These are phyloP conservation scores for Pachliopta kotzebuea DNA, from an alignment of 2,888 invertebrate species.

Conservation along the genomic window DNA sequence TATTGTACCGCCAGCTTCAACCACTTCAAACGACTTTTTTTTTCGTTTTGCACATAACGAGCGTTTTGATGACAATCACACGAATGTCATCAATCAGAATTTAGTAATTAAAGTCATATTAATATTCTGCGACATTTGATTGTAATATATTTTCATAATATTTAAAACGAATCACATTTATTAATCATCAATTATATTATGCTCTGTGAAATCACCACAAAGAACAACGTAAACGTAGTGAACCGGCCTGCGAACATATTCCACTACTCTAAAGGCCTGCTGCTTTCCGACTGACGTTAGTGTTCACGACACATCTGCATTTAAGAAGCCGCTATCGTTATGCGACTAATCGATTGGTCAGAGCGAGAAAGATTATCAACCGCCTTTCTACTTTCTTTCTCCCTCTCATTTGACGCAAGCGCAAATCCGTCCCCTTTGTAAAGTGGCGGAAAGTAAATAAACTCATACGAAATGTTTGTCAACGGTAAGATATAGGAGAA, in stretches of 20 bases:
- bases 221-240: constrained; percentile 52
- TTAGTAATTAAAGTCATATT: constrained; percentile 27
- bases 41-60: constrained; percentile 56
- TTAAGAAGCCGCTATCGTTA: constrained; percentile 81
- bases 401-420: constrained; percentile 67
- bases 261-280: constrained; percentile 60
- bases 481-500: constrained; percentile 52
- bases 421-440: constrained; percentile 54
- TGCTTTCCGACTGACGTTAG: constrained; percentile 75
- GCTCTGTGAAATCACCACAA: constrained; percentile 57
- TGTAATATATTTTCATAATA: constrained; percentile 38
- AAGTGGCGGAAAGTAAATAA: constrained; percentile 78
- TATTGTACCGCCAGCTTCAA: constrained; percentile 68
- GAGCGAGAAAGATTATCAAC: constrained; percentile 70
- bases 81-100: constrained; percentile 24
- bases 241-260: constrained; percentile 54
- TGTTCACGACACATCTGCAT: constrained; percentile 79
- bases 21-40: constrained; percentile 62
- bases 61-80: constrained; percentile 35
- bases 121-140: constrained; percentile 22
- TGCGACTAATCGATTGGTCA: constrained; percentile 81
- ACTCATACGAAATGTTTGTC: constrained; percentile 68
- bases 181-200: constrained; percentile 49
- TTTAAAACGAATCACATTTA: constrained; percentile 46
- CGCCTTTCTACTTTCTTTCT: constrained; percentile 56